Conservation (phyloP, 2,113 vertebrate species). For the Triplophysa dalaica region DNA sequence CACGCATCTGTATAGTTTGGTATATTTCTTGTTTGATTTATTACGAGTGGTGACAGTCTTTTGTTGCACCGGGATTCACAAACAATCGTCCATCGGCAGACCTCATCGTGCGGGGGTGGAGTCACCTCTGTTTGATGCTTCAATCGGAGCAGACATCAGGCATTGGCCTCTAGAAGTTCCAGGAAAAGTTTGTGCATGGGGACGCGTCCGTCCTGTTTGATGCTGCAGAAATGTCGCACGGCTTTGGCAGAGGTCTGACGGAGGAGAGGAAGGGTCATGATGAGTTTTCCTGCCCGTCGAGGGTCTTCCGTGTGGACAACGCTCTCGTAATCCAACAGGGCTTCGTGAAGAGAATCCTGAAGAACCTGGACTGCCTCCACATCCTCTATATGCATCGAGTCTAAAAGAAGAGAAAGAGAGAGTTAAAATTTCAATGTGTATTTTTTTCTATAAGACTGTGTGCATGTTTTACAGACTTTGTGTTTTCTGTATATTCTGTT, state of each 20-base stretch:
- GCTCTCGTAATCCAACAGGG: slow-evolving; percentile 91
- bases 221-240: slow-evolving; percentile 97
- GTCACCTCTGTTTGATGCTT: neutral
- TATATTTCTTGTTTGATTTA: neutral
- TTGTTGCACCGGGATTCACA: slow-evolving; percentile 53
- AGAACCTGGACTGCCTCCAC: slow-evolving; percentile 93
- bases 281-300: slow-evolving; percentile 89
- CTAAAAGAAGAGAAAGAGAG: slow-evolving; percentile 63
- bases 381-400: slow-evolving; percentile 98
- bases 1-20: neutral
- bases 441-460: neutral
- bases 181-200: slow-evolving; percentile 99
- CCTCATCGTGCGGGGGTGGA: neutral
- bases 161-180: slow-evolving; percentile 98
- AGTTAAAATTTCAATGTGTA: neutral
- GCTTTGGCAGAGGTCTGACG: slow-evolving; percentile 95
- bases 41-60: slow-evolving; percentile 58
- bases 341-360: slow-evolving; percentile 93
- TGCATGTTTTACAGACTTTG: neutral
- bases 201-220: slow-evolving; percentile 97
- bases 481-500: neutral
- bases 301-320: slow-evolving; percentile 88
- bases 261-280: slow-evolving; percentile 96
- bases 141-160: slow-evolving; percentile 72
- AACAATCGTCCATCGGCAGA: slow-evolving; percentile 24